phyloP scores from a whole-genome alignment of 2,888 invertebrate genomes.

The Coleophora flavipennella region DNA sequence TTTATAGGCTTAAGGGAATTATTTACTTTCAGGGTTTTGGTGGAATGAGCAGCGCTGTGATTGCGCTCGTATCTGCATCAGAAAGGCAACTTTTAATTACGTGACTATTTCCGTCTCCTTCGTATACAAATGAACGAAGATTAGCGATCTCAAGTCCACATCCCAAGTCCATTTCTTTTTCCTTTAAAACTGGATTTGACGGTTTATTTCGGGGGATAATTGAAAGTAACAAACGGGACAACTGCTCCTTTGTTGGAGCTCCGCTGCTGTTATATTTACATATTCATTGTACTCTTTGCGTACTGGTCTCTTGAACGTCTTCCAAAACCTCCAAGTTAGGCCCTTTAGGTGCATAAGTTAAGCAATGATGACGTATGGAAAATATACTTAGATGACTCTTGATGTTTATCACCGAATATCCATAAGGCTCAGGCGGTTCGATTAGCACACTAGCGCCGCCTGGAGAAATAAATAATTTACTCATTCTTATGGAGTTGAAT shows the following conservation, averaged over 20 bases:
- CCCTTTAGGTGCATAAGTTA: no score
- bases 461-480: no score
- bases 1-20: conserved; percentile 20
- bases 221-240: conserved; percentile 15
- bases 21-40: conserved; percentile 42
- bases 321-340: no score
- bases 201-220: conserved; percentile 34
- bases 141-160: conserved; percentile 34
- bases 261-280: neutral
- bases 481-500: no score
- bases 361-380: no score
- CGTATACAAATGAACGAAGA: conserved; percentile 54
- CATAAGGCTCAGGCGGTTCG: no score
- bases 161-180: conserved; percentile 25
- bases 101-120: conserved; percentile 44
- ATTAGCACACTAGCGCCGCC: no score
- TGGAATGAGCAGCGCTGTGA: conserved; percentile 35
- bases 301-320: no score
- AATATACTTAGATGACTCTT: no score
- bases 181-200: conserved; percentile 33
- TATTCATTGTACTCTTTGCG: no score
- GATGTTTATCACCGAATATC: no score
- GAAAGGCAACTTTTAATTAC: conserved; percentile 60
- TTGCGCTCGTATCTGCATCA: conserved; percentile 53
- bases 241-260: neutral